Evolutionary conservation across 2,797 vertebrate species (phyloP).

Genomic region (Urosaurus nigricauda): DNA sequence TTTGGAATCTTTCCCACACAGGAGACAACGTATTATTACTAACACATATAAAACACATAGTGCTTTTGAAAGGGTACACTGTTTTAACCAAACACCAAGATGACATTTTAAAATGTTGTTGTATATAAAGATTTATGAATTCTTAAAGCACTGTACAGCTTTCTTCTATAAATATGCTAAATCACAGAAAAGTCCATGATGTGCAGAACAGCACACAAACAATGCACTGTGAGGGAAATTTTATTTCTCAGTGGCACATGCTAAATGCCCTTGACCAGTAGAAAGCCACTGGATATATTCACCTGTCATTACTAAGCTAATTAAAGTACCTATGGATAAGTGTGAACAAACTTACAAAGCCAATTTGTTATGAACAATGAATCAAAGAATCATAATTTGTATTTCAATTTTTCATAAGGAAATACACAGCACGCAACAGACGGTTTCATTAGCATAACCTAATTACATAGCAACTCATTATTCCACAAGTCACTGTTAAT

Average conservation of each 20-base stretch:
- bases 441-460: conserved; percentile 48
- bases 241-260: conserved; percentile 4
- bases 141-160: background rate
- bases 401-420: conserved; percentile 66
- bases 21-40: background rate
- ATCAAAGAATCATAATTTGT: conserved; percentile 60
- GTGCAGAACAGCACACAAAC: background rate
- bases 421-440: conserved; percentile 50
- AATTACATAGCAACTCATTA: conserved; percentile 56
- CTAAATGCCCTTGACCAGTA: conserved; percentile 8
- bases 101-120: background rate
- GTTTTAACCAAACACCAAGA: background rate
- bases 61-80: background rate
- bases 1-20: background rate
- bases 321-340: conserved; percentile 55
- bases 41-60: background rate
- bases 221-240: background rate
- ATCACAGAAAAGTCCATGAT: background rate
- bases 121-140: background rate
- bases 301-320: conserved; percentile 36
- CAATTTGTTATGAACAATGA: conserved; percentile 51
- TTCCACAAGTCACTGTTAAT: conserved; percentile 52
- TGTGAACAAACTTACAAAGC: conserved; percentile 62
- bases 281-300: background rate
- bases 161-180: background rate